Evolutionary conservation across 2,888 invertebrate genomes (phyloP), one percentile per base, ranked within the genome.

Genomic region (Ichneumoninae sp.): DNA sequence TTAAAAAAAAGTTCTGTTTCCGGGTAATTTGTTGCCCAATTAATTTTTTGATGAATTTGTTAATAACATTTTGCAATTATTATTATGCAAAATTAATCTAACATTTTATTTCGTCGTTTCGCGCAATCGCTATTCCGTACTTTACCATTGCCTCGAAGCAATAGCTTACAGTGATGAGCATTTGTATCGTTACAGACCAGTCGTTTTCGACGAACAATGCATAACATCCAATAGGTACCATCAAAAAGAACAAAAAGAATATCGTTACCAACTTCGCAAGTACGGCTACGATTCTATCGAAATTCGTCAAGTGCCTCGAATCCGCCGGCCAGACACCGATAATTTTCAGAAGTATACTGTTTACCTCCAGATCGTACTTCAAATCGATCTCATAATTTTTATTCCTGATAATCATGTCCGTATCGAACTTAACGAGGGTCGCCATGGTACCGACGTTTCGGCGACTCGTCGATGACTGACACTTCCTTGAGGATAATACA

Each of bases 71-170:
- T n/a, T n/a, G n/a, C n/a, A n/a, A n/a, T n/a, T n/a, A n/a, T n/a
- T n/a, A n/a, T n/a, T n/a, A n/a, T n/a, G n/a, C n/a, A n/a, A n/a
- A n/a, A n/a, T n/a, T n/a, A n/a, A n/a, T n/a, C n/a, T n/a, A 85
- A 6, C 33, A 52, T 13, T 68, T 44, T 3, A 86, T 68, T 8
- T 78, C 54, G 1, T 54, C 44, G 22, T 79, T 62, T 30, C 80
- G 69, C n/a, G 40, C 54, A 13, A 87, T 50, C 19, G 86, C 62
- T 19, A 82, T 66, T 8, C 66, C 47, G 68, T 84, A 86, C 54
- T 81, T 85, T 0, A 72, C 36, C 5, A 83, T 68, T 6, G 86
- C 82, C 75, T 82, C 81, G 8, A 79, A 44, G 19, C 77, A 83
- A 10, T 83, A 70, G 13, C 77, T 85, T 66, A 85, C 44, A 47